Base-by-base conservation (phyloP, 1,140 invertebrate species). In the Samia ricini region DNA sequence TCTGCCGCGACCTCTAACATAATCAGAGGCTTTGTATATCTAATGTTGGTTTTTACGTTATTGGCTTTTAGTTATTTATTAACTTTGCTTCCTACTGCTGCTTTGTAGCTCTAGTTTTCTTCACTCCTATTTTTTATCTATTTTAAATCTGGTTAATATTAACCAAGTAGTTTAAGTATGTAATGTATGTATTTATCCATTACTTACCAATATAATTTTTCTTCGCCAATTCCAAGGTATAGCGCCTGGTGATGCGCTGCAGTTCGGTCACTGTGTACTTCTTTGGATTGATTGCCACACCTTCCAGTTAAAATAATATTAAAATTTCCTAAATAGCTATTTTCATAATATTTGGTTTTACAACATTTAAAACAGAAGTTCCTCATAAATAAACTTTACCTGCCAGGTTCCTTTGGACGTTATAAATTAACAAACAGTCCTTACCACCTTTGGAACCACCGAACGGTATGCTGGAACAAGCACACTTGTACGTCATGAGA, bases 181-280 rank as follows among this genome's bases (percentile, higher is more conserved):
- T 36, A 36, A 36, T 36, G 33, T 36, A 36, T 36, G n/a, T n/a
- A n/a, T n/a, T n/a, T n/a, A n/a, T n/a, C n/a, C n/a, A n/a, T n/a
- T 51, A 50, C 19, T 61, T 69, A 81, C 91, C 96, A 70, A 98
- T 95, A 85, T 98, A 97, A 55, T 96, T 96, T 68, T 97, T 97
- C 89, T 98, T 98, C 0, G 96, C 94, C 42, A 98, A 89, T 78
- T 98, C 96, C 56, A 98, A 91, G 1, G 96, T 94, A 74, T 97
- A 96, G 56, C 97, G 91, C 23, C 97, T 85, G 0, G 97, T 98
- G 58, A 98, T 97, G 70, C 95, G 96, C 87, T 98, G 96, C 60
- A 98, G 87, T 84, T 98, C 96, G 58, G 91, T 90, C 4, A 94
- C 93, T 0, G 94, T 93, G 79, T 96, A 98, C 7, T 95, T 92